Base-by-base conservation (phyloP, 2,113 vertebrate species). In the Entelurus aequoreus region DNA sequence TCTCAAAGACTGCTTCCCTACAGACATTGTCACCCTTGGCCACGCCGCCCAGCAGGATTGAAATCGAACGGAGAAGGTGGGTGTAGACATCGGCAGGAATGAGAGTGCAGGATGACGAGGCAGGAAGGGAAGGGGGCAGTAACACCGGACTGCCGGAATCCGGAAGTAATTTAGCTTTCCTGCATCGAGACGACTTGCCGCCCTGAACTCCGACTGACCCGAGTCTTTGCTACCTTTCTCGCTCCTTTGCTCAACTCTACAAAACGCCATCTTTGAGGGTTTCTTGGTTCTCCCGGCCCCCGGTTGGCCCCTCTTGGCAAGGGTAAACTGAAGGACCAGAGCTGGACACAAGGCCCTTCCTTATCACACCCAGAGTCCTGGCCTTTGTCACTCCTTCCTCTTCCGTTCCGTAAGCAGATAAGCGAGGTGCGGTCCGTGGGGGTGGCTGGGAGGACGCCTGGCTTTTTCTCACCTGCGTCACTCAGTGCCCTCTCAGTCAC, bases 1-100 rank as follows among this genome's bases (percentile, higher is more conserved):
- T 76, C 93, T 99, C 40, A 95, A 94, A 86, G 95, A 97, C 85
- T 88, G 90, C 77, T 99, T 99, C 79, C 96, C 97, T n/a, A 89
- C 91, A 4, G 93, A 97, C 88, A 94, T 99, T 21, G 90, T 94
- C 84, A 94, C 94, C 82, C 88, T 99, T 58, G 86, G 87, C 75
- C 90, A 92, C 42, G 62, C 78, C 58, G 6, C 84, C 57, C 74
- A 66, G 67, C 88, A 88, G 37, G 73, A 48, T 71, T 73, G 72
- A 78, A 56, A 69, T 64, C 77, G 55, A 60, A 75, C 68, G 68
- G 75, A 64, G 64, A 81, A 65, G 46, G 79, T 16, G 49, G 52
- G 19, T 51, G 54, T 65, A 54, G 74, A 62, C 72, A 67, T 75
- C 40, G 40, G 60, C 48, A 79, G 75, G 72, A 84, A 78, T 69